Evolutionary conservation across 2,797 vertebrate species (phyloP), one percentile per base, ranked within the genome.

Genomic region (Tadarida brasiliensis): DNA sequence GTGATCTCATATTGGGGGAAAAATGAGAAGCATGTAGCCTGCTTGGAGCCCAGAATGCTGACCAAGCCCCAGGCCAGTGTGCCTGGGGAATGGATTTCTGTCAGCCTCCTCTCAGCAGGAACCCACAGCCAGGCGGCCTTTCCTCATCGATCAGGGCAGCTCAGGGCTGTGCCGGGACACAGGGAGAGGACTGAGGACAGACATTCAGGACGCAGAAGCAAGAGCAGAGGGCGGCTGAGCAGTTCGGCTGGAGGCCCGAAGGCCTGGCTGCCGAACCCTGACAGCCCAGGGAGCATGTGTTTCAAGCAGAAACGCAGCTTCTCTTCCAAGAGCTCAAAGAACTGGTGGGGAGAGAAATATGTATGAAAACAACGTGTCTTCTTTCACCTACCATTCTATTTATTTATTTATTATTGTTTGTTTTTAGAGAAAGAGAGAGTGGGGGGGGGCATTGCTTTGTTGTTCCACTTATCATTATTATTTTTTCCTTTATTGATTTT

Each of bases 241-340:
- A 51, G 28, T 1, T 56, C 28, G 44, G 33, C 12, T 1, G 30
- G 30, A 88, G 56, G 70, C 61, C 56, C 17, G 28, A 47, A 10
- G 33, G 59, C 24, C 67, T 67, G 24, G 44, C 87, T 86, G 39
- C 8, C 68, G 56, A 14, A 44, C 33, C 35, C 16, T 44, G 28
- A 57, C 28, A 54, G 70, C 71, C 54, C 59, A 33, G 33, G 71
- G 71, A 57, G n/a, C 56, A n/a, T 15, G 19, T 54, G 54, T 59
- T 63, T 51, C 30, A 82, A 33, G 51, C 14, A 65, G 17, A 59
- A 92, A 93, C 63, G 11, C 54, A 63, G 76, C 68, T 76, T 33
- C 26, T 76, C n/a, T 51, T 28, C 49, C 61, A 77, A 70, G 87
- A 70, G 65, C 74, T 65, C 71, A 85, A 63, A 51, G 76, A 35